Conservation (phyloP, 2,888 invertebrate genomes). For the Machimus atricapillus region DNA sequence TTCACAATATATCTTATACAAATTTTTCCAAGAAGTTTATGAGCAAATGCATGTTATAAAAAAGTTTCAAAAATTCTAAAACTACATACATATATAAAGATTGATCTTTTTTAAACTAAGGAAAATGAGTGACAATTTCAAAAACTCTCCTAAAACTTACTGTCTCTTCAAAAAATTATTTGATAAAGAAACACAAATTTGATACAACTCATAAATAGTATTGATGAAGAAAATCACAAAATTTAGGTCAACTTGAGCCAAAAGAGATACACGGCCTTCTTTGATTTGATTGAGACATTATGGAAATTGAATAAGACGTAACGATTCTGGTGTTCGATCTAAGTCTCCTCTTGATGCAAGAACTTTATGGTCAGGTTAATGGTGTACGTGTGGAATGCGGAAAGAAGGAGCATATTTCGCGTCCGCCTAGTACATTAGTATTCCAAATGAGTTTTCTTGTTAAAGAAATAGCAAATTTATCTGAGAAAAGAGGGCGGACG, state of each 20-base stretch:
- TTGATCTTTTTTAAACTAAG: too few relatives aligned
- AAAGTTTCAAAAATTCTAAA: too few relatives aligned
- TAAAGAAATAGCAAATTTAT: slow-evolving; percentile 4
- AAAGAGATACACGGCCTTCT: not conserved
- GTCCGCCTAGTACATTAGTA: slow-evolving; percentile 1
- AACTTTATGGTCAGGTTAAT: slow-evolving; percentile 9
- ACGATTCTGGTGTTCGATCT: not conserved
- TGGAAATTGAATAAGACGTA: slow-evolving; percentile 4
- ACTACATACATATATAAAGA: too few relatives aligned
- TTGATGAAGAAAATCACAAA: not conserved
- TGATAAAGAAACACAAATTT: not conserved
- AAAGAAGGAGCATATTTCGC: not conserved
- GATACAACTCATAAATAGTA: not conserved
- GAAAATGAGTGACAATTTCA: too few relatives aligned
- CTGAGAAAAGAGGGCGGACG: not conserved
- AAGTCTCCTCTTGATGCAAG: not conserved
- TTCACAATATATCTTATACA: too few relatives aligned
- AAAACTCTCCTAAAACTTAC: not conserved
- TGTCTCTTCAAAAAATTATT: not conserved
- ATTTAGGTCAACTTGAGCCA: not conserved
- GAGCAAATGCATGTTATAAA: too few relatives aligned
- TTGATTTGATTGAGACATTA: slow-evolving; percentile 25
- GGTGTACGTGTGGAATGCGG: not conserved
- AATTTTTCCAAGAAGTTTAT: too few relatives aligned
- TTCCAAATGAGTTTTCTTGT: slow-evolving; percentile 22